Base-by-base conservation (phyloP, 2,113 vertebrate genomes). In the Nettapus auritus region DNA sequence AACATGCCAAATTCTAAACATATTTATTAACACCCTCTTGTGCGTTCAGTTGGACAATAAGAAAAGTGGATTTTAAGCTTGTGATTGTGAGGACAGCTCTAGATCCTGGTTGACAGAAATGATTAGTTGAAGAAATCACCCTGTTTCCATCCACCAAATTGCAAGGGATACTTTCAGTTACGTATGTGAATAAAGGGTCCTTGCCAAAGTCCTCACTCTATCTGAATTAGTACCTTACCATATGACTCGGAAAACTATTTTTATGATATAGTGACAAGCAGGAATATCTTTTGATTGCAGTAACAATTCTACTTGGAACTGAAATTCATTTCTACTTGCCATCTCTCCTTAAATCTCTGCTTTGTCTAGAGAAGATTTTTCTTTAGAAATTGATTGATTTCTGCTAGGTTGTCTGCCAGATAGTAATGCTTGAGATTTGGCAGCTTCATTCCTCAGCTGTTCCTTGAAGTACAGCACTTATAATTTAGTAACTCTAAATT, bases 401-500 rank as follows among this genome's bases (percentile, higher is more conserved):
- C 38, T 86, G 40, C 79, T 53, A 50, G 48, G 36, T 89, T 91
- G 13, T 69, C 53, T 79, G 64, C 84, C 89, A 94, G 50, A 74
- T 31, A 87, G 53, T 55, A 60, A 46, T 59, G 38, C 31, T 31
- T 31, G 29, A 66, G 70, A 59, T 78, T 85, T 64, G 31, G 21
- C 56, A 55, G 64, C 50, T 60, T 88, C 6, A 4, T 82, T 89
- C 85, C 46, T 75, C 68, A 66, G 44, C 71, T 81, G n/a, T 48
- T 79, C 68, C 40, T 74, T 78, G 50, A 63, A 91, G 26, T 64
- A 60, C n/a, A 52, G 52, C 36, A 42, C 31, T 89, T 86, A 42
- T 66, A 88, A 64, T 83, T 81, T 59, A 96, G 70, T 86, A 88
- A 88, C 38, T 46, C 33, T 63, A 15, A 52, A 70, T 90, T 91